A percentile compares a stretch with the other conserved stretches of the same genome.
Conservation (phyloP, 2,797 vertebrate species). For the Chanos chanos region DNA sequence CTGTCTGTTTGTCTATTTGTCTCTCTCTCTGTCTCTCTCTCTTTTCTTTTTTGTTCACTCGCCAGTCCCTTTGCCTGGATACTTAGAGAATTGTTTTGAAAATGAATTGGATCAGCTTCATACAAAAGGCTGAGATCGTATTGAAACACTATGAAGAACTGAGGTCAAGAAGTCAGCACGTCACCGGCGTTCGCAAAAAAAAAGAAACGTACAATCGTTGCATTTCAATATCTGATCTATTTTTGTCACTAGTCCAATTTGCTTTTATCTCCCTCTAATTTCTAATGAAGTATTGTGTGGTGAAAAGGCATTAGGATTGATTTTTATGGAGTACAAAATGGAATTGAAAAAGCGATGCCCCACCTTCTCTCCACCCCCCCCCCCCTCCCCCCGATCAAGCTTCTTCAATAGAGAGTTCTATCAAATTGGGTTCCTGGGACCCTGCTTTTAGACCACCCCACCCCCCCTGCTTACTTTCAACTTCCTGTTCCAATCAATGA, state of each 20-base stretch:
- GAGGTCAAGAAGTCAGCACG: slow-evolving; percentile 24
- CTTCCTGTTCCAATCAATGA: slow-evolving; percentile 8
- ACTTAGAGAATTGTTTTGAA: slow-evolving; percentile 16
- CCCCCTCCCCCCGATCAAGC: not conserved
- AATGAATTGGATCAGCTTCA: slow-evolving; percentile 20
- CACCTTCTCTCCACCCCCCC: slow-evolving; percentile 5
- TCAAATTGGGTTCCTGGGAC: not conserved
- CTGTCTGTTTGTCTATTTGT: not conserved
- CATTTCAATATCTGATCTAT: slow-evolving; percentile 35
- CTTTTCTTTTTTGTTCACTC: slow-evolving; percentile 18
- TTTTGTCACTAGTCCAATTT: slow-evolving; percentile 40
- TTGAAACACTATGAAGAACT: no score
- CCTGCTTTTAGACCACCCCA: not conserved
- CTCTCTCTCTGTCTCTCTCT: slow-evolving; percentile 18
- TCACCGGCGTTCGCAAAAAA: slow-evolving; percentile 7
- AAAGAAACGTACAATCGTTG: slow-evolving; percentile 16
- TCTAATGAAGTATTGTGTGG: slow-evolving; percentile 36
- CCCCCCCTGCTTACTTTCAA: not conserved
- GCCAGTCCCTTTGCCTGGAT: slow-evolving; percentile 8
- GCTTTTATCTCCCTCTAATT: slow-evolving; percentile 38
- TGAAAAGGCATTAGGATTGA: slow-evolving; percentile 47
- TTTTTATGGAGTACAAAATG: slow-evolving; percentile 39
- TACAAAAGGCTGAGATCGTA: slow-evolving; percentile 14
- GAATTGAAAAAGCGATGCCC: slow-evolving; percentile 26
- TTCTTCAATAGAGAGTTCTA: not conserved